phyloP scores from a whole-genome alignment of 2,797 vertebrate genomes.

The Masticophis lateralis region DNA sequence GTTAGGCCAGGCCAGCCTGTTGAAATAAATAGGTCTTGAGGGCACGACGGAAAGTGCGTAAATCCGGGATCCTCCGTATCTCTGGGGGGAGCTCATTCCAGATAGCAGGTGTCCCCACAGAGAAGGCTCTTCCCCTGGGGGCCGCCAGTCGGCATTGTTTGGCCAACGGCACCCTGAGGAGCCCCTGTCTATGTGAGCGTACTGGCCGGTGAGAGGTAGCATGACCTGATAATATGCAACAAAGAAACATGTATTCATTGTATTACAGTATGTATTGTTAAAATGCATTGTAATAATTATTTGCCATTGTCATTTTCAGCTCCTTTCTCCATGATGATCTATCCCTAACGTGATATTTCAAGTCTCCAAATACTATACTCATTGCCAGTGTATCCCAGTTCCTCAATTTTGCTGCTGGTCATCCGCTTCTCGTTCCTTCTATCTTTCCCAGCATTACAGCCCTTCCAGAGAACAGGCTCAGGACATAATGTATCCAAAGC shows the following conservation, averaged over 20 bases:
- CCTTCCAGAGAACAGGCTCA: neutral
- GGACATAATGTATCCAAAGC: neutral
- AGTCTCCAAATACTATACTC: neutral
- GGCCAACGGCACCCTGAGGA: no score
- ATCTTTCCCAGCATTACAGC: neutral
- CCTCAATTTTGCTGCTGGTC: neutral
- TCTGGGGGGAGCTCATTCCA: no score
- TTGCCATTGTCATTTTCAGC: neutral
- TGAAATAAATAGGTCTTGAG: no score
- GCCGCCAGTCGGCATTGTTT: no score
- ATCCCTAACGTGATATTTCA: neutral
- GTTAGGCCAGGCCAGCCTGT: no score
- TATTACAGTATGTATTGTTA: neutral
- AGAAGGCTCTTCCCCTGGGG: no score
- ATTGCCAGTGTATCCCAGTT: neutral
- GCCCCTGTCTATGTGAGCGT: no score
- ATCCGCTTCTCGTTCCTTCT: neutral
- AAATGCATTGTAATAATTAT: neutral
- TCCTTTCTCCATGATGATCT: neutral
- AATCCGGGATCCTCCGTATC: no score
- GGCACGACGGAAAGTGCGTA: no score
- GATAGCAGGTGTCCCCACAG: no score
- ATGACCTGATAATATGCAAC: neutral
- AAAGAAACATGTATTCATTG: neutral
- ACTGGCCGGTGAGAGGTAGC: neutral